Evolutionary conservation across 2,888 invertebrate species (phyloP).

Genomic region (Pandemis cinnamomeana): DNA sequence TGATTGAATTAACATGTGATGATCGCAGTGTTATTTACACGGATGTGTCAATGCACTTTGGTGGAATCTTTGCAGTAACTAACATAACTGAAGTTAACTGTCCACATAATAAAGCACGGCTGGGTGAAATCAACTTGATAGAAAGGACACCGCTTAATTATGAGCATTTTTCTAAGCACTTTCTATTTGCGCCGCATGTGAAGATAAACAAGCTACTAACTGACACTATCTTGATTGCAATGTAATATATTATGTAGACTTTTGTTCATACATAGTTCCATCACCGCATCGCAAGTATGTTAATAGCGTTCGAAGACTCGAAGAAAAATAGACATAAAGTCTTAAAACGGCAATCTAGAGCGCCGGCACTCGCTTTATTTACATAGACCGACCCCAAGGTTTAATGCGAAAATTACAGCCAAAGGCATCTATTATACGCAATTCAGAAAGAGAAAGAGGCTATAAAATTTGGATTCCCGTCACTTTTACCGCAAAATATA

Average conservation of each 20-base stretch:
- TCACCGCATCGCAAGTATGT: constrained; percentile 5
- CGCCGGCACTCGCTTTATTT: constrained; percentile 20
- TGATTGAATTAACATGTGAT: not conserved
- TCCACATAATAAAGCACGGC: not conserved
- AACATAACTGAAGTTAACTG: constrained; percentile 16
- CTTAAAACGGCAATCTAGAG: constrained; percentile 22
- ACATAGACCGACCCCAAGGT: constrained; percentile 17
- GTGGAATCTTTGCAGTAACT: not conserved
- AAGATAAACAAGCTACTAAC: constrained; percentile 19
- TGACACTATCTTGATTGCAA: constrained; percentile 21
- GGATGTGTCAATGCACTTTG: not conserved
- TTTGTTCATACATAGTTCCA: not conserved
- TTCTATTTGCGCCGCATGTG: constrained; percentile 30
- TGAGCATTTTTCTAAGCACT: constrained; percentile 8
- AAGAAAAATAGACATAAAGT: constrained; percentile 31
- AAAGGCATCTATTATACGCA: constrained; percentile 29
- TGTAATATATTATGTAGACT: constrained; percentile 25
- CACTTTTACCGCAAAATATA: constrained; percentile 28
- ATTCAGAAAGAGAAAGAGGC: constrained; percentile 35
- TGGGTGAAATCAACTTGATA: constrained; percentile 16
- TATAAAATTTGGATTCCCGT: constrained; percentile 36
- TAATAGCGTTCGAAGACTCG: constrained; percentile 1
- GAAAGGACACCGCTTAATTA: constrained; percentile 33
- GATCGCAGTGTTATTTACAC: not conserved
- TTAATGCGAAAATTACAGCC: constrained; percentile 33